Evolutionary conservation across 2,797 vertebrate genomes (phyloP), one percentile per base, ranked within the genome.

Genomic region (Balearica regulorum): DNA sequence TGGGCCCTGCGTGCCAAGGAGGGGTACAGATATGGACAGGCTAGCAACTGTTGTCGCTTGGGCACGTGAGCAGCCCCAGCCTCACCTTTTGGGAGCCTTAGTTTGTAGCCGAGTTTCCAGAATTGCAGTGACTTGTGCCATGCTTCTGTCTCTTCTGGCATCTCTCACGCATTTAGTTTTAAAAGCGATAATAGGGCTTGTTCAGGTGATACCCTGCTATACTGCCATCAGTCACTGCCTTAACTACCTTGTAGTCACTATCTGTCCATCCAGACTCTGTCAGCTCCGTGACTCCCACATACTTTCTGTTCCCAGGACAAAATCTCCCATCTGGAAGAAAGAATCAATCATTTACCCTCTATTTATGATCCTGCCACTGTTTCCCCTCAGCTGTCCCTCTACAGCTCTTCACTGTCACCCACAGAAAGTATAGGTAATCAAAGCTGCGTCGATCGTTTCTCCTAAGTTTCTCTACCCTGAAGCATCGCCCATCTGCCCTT

Each of bases 401-500:
- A 48, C 39, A 62, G 26, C 15, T 75, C 29, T 58, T 93, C 0
- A 0, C 28, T 46, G 39, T 54, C 72, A 76, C 44, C 44, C 58
- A 37, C 55, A 81, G 22, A 43, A 85, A 39, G 20, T 29, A 9
- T 3, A 71, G 26, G 18, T 57, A 49, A 29, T 35, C 10, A 16
- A 28, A 64, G 39, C 48, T 49, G 10, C 28, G 37, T 39, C 3
- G 0, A 15, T 28, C 24, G 8, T 35, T 48, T 24, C n/a, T 60
- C 13, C 25, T 53, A 4, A 10, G 0, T 25, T 85, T 75, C 26
- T 24, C n/a, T 84, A 53, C 43, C 39, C 58, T 44, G 16, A 61
- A 33, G 15, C 1, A 0, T 43, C 3, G 3, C 17, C 14, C 2
- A 0, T 28, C 39, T 73, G 35, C 14, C 16, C 16, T 80, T 82